Evolutionary conservation across 2,113 vertebrate genomes (phyloP).

Genomic region (Phalacrocorax brasilianus): DNA sequence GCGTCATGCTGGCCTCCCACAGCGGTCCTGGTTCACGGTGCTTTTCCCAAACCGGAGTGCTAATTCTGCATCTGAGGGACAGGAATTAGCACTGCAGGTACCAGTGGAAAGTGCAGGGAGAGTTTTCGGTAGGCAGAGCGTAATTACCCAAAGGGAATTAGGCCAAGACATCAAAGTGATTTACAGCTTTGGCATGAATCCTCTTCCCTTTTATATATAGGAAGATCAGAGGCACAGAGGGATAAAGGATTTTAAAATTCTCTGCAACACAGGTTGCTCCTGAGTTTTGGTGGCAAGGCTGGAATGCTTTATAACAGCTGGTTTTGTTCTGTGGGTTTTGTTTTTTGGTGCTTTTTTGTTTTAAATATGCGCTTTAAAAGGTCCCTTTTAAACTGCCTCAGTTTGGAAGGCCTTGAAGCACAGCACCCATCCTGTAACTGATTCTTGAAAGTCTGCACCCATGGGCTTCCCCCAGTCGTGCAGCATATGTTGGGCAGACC

Average conservation of each 20-base stretch:
- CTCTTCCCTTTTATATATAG: slow-evolving; percentile 20
- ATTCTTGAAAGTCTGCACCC: background rate
- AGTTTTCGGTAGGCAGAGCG: slow-evolving; percentile 7
- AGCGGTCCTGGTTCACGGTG: background rate
- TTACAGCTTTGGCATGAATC: slow-evolving; percentile 45
- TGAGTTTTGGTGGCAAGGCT: slow-evolving; percentile 24
- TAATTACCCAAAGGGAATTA: slow-evolving; percentile 59
- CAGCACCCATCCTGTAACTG: background rate
- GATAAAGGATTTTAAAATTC: slow-evolving; percentile 17
- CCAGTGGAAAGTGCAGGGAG: background rate
- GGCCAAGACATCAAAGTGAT: slow-evolving; percentile 60
- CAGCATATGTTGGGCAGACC: background rate
- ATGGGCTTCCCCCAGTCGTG: background rate
- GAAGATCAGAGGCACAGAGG: slow-evolving; percentile 31
- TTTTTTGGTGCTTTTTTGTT: background rate
- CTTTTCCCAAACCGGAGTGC: background rate
- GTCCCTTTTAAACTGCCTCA: background rate
- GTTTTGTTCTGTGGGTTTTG: background rate
- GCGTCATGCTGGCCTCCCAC: background rate
- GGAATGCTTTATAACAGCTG: slow-evolving; percentile 12
- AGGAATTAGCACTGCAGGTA: background rate
- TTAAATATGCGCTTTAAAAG: background rate
- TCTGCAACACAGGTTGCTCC: slow-evolving; percentile 24
- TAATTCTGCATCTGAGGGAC: background rate
- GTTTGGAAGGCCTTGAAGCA: rapidly evolving